Base-by-base conservation (phyloP, 2,113 vertebrate species). In the Anolis sagrei region DNA sequence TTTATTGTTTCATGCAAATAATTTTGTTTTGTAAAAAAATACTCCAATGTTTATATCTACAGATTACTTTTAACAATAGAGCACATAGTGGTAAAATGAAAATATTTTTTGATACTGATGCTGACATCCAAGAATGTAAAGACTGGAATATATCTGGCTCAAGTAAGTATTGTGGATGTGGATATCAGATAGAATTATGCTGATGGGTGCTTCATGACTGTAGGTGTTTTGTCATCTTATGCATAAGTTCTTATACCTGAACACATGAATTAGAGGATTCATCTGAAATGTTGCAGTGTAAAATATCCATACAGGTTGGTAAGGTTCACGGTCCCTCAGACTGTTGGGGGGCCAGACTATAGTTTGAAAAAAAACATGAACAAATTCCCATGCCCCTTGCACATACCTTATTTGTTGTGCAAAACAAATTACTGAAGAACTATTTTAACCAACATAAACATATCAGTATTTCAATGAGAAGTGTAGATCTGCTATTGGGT, bases 11-110 rank as follows among this genome's bases (percentile, higher is more conserved):
- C 69, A 64, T 19, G 80, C 64, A 81, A 69, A 18, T 51, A 34
- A n/a, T n/a, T 34, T 51, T 9, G n/a, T 29, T 49, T 29, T 51
- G 61, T 64, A 23, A 64, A 49, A 51, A 36, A 82, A 66, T 58
- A 54, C 4, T 84, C 14, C 4, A 48, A 76, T 11, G 83, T 82
- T 83, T 95, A 27, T 94, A 32, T 82, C 93, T 93, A 77, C 90
- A 99, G 98, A 97, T 99, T 89, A 97, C 91, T 36, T 98, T 98
- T 92, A 97, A 99, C 93, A 99, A 99, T 82, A 97, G 93, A 95
- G 97, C 97, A 82, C 98, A 99, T 93, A 99, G 98, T 83, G 98
- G 98, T 81, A 98, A 97, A 94, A 96, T 99, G 81, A 99, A 98
- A 95, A 89, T 99, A 72, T 98, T 96, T 93, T 96, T 99, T 92